Base-by-base conservation (phyloP, 2,888 invertebrate genomes). In the Plemyria rubiginata region DNA sequence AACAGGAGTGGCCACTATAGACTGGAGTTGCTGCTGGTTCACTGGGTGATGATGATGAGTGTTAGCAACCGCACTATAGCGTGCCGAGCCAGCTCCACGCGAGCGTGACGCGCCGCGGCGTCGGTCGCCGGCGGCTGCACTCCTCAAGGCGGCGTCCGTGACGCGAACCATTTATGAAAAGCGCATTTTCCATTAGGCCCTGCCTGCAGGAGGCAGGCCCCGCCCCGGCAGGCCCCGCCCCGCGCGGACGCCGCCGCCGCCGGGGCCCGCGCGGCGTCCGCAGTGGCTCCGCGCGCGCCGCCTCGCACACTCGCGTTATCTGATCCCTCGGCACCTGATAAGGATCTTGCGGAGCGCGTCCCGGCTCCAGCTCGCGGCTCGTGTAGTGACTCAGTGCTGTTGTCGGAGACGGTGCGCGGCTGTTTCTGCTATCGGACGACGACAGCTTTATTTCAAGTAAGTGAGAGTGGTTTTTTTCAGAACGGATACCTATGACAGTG, bases 261-360 rank as follows among this genome's bases (percentile, higher is more conserved):
- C 61, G 53, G 45, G 67, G 64, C n/a, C 68, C n/a, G 7, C 60
- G 57, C 15, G 52, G 43, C 32, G n/a, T n/a, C 66, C 53, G 51
- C 80, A 86, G 86, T 85, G 77, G 70, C 70, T 78, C 78, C 85
- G 81, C 80, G 82, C 78, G 77, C 78, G 73, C 72, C 82, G 80
- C 59, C 56, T 54, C 60, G 66, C 68, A 53, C 75, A 71, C 81
- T 82, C 85, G 85, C 76, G 77, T 65, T 63, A 73, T 71, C 74
- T 71, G 73, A 53, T 75, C 70, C 60, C 64, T 41, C 58, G 58
- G 56, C 65, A 70, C 74, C 66, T 41, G 66, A 69, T 74, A 71
- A 74, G 71, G 72, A 62, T 68, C 66, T 62, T 74, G 12, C 45
- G 36, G 77, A 66, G 70, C 40, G 50, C 63, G 32, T 43, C 65